Base-by-base conservation (phyloP, 2,888 invertebrate genomes). In the Agrotis ipsilon region DNA sequence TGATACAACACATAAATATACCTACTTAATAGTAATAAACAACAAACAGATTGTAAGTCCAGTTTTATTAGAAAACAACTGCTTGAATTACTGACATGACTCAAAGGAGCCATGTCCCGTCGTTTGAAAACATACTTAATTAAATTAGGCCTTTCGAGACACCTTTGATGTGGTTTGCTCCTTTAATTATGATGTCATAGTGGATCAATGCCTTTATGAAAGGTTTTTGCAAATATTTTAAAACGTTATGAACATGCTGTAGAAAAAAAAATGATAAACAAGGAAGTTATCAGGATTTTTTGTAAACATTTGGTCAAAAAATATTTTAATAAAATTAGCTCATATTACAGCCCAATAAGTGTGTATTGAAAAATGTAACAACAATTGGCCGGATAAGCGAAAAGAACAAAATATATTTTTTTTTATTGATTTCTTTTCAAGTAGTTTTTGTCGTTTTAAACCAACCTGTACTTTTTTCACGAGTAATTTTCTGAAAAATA, bases 121-220 rank as follows among this genome's bases (percentile, higher is more conserved):
- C 49, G 61, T 58, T 67, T 72, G 76, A 75, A 61, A 71, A 75
- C 52, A 58, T 57, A 46, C 27, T 55, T 82, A 84, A 82, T 78
- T 75, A 80, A 73, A 75, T 78, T 69, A 76, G 78, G 58, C 64
- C 68, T 58, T 52, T 24, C 49, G 52, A 65, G 51, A 78, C 75
- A 75, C 69, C 73, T 78, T 80, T 83, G 54, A 80, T 81, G 84
- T 75, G 86, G 86, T 82, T 66, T 54, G 65, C 59, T 62, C 49
- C 64, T 77, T 79, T 77, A 72, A 81, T 81, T 63, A 77, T 24
- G 55, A 63, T 48, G 57, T 67, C 55, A 49, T 55, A 55, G 58
- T 58, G 39, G 57, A 58, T 64, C 63, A 63, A 70, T 75, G 72
- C 48, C 57, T 69, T 65, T 55, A 13, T 24, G 43, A 52, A 54